Percentiles rank a stretch among this genome's conserved stretches.
These are phyloP conservation scores for Scytalopus superciliaris DNA, from an alignment of 2,113 vertebrate species.

Conservation along the genomic window DNA sequence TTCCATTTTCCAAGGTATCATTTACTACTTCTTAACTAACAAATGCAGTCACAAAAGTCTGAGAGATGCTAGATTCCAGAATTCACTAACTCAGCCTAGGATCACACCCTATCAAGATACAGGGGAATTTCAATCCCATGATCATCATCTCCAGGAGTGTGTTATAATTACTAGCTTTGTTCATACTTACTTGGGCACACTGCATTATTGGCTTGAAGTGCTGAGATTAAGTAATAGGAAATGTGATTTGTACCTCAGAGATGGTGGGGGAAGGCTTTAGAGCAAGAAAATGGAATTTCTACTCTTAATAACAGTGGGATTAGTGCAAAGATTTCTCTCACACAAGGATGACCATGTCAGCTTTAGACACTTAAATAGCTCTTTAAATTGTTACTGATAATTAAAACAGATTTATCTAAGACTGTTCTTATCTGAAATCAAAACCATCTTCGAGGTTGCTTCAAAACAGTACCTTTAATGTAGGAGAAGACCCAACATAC, in stretches of 20 bases:
- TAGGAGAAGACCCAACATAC: slow-evolving; percentile 95
- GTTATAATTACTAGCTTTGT: background rate
- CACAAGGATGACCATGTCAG: rapidly evolving
- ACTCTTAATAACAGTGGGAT: background rate
- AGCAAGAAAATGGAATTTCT: background rate
- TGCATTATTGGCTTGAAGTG: background rate
- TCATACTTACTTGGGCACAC: background rate
- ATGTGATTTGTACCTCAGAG: background rate
- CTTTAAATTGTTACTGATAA: background rate
- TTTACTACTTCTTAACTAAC: background rate
- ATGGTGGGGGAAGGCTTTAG: background rate
- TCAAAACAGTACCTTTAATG: slow-evolving; percentile 86
- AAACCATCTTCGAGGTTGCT: background rate
- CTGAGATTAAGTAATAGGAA: background rate
- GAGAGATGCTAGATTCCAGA: background rate
- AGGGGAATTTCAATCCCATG: background rate
- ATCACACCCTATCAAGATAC: background rate
- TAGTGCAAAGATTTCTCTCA: background rate
- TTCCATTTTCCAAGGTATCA: background rate
- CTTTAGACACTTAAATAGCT: background rate
- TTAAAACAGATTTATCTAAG: background rate
- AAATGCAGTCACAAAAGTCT: background rate
- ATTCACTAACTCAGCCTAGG: background rate
- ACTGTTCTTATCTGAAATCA: background rate
- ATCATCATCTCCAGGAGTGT: background rate